A percentile compares a stretch with the other conserved stretches of the same genome.
phyloP scores from a whole-genome alignment of 2,888 invertebrate species.

The Drosophila melanosoma region DNA sequence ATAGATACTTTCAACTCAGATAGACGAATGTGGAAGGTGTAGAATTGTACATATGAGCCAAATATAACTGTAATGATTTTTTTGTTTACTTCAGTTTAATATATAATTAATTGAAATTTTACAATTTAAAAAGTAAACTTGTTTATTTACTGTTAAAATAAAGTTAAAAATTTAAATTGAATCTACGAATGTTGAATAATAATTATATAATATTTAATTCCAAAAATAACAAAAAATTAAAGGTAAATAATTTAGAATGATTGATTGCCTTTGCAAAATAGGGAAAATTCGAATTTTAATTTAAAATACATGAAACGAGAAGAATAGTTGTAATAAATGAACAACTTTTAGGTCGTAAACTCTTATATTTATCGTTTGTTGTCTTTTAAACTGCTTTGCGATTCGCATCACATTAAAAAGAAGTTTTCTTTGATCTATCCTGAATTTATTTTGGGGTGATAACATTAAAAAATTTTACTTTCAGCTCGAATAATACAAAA shows the following conservation, averaged over 20 bases:
- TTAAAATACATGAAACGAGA: neutral
- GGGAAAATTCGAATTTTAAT: neutral
- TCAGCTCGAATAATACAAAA: conserved; percentile 52
- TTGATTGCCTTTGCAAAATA: too few relatives aligned
- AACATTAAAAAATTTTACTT: conserved; percentile 60
- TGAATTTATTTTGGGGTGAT: conserved; percentile 4
- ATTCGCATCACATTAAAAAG: conserved; percentile 54
- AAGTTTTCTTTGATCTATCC: conserved; percentile 41
- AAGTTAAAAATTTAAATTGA: neutral
- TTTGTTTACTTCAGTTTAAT: neutral
- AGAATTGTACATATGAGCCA: neutral
- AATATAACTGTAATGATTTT: neutral
- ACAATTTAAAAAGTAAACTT: neutral
- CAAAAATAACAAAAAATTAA: neutral
- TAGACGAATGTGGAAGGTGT: neutral
- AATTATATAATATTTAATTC: neutral
- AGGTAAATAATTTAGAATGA: neutral
- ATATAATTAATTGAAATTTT: neutral
- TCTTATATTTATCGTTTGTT: neutral
- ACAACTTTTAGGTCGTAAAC: neutral
- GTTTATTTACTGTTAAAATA: neutral
- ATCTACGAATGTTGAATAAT: too few relatives aligned
- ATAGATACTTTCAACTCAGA: neutral
- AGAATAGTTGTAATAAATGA: neutral
- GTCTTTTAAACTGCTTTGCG: conserved; percentile 30